These are phyloP conservation scores for Phalangium opilio DNA, from an alignment of 2,888 invertebrate species.

Conservation along the genomic window DNA sequence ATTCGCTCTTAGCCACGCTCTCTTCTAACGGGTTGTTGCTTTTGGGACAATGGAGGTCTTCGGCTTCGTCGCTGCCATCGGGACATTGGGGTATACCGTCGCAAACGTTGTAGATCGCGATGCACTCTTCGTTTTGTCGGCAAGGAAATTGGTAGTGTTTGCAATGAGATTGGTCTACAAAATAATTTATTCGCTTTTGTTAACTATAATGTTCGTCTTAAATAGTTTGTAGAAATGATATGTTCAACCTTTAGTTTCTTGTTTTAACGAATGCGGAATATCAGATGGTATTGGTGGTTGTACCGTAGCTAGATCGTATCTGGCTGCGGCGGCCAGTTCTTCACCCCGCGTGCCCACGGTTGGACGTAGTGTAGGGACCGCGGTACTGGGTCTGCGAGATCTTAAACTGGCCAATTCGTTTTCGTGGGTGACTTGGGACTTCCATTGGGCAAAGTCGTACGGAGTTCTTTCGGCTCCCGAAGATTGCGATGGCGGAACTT, in stretches of 20 bases:
- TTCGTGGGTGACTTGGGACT: constrained; percentile 54
- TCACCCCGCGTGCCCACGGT: too few relatives aligned
- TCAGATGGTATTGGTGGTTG: too few relatives aligned
- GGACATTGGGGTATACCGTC: constrained; percentile 79
- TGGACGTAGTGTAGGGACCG: too few relatives aligned
- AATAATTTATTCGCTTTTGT: too few relatives aligned
- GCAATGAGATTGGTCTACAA: constrained; percentile 35
- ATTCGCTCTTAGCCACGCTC: background rate
- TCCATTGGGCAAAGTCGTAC: constrained; percentile 54
- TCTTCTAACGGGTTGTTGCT: too few relatives aligned
- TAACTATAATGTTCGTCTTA: too few relatives aligned
- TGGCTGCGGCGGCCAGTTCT: too few relatives aligned
- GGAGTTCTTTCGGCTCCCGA: constrained; percentile 12
- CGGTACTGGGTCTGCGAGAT: too few relatives aligned
- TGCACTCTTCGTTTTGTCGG: constrained; percentile 68
- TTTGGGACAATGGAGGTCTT: constrained; percentile 57
- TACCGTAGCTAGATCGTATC: too few relatives aligned
- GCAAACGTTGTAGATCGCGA: constrained; percentile 87
- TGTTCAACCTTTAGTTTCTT: too few relatives aligned
- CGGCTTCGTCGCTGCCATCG: constrained; percentile 80
- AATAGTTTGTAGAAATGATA: too few relatives aligned
- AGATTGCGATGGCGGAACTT: constrained; percentile 1
- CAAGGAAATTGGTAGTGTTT: constrained; percentile 79
- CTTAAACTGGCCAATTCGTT: constrained; percentile 45
- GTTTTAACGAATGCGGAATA: too few relatives aligned